Evolutionary conservation across 2,888 invertebrate species (phyloP).

Genomic region (Nezara viridula): DNA sequence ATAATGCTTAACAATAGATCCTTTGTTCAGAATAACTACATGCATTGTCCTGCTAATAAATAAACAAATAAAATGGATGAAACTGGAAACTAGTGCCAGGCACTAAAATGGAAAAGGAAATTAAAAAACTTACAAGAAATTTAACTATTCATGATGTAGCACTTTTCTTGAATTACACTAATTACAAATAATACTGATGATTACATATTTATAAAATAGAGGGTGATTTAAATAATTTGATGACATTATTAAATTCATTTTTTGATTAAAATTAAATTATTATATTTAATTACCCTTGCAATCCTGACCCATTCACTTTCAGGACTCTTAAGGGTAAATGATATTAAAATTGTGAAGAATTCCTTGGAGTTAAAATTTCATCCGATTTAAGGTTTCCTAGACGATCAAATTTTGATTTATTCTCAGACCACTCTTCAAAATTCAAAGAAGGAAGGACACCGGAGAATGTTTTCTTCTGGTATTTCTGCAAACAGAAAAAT

Average conservation of each 20-base stretch:
- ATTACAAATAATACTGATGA: neutral
- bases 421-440: constrained; percentile 42
- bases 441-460: constrained; percentile 46
- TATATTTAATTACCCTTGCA: constrained; percentile 39
- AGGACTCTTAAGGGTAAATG: constrained; percentile 25
- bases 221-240: neutral
- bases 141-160: neutral
- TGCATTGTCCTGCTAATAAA: neutral
- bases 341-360: constrained; percentile 43
- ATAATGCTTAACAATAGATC: neutral
- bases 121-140: neutral
- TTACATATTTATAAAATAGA: neutral
- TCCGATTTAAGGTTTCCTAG: neutral
- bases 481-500: constrained; percentile 54
- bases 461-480: constrained; percentile 59
- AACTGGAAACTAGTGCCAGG: neutral
- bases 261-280: neutral
- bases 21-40: neutral
- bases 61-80: neutral
- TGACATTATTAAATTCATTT: neutral
- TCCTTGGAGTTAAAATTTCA: neutral
- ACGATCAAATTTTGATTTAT: neutral
- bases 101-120: neutral
- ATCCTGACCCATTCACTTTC: constrained; percentile 56
- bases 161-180: neutral